A percentile compares a stretch with the other conserved stretches of the same genome.
phyloP scores from a whole-genome alignment of 23 tunicate genomes.

The Oikopleura dioica region DNA sequence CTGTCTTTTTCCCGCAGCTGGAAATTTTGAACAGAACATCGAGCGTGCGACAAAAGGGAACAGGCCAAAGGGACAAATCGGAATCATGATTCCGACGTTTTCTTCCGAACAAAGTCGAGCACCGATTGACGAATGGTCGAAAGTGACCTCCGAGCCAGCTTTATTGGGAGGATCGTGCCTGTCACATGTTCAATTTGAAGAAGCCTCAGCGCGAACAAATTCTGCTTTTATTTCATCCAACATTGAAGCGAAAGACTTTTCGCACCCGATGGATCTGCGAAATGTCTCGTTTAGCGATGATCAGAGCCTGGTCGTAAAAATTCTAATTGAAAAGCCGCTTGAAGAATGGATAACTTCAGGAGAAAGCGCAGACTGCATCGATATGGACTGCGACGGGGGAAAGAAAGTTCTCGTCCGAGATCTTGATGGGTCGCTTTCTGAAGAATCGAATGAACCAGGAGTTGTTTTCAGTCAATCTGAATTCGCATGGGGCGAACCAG shows the following conservation, averaged over 20 bases:
- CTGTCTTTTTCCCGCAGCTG: no score
- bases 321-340: neutral
- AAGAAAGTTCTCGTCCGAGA: neutral
- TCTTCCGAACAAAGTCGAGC: neutral
- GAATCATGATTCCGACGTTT: slow-evolving; percentile 6
- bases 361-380: neutral
- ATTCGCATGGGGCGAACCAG: neutral
- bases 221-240: neutral
- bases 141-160: neutral
- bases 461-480: slow-evolving; percentile 1
- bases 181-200: neutral
- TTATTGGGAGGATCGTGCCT: neutral
- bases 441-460: neutral
- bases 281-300: neutral
- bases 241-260: neutral
- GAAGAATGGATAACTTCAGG: slow-evolving; percentile 4
- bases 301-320: neutral
- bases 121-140: neutral
- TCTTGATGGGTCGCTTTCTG: neutral
- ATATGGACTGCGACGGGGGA: slow-evolving; percentile 11
- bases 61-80: neutral
- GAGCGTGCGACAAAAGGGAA: no score
- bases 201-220: neutral
- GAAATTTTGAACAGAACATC: no score
- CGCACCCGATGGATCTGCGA: neutral